A percentile compares a stretch with the other conserved stretches of the same genome.
Conservation (phyloP, 2,888 invertebrate genomes). For the Volucella inflata region DNA sequence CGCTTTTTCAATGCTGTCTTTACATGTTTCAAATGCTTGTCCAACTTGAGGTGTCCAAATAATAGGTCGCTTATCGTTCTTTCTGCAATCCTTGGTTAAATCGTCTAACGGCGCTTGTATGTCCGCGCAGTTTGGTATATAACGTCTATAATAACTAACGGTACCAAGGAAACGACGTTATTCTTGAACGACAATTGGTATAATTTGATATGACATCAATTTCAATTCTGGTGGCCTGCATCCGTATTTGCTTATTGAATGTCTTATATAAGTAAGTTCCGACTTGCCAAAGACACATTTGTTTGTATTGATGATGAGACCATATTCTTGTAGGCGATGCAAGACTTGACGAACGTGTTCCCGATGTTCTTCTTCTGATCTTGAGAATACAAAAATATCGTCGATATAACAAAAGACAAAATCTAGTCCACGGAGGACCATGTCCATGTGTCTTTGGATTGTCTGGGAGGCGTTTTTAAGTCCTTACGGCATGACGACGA, state of each 20-base stretch:
- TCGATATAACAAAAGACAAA: too few species aligned
- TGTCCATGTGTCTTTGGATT: slow-evolving; percentile 29
- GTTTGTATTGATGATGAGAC: too few species aligned
- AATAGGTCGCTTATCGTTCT: slow-evolving; percentile 38
- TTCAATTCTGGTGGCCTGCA: slow-evolving; percentile 47
- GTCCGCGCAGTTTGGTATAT: slow-evolving; percentile 37
- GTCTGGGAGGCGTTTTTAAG: too few species aligned
- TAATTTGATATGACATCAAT: slow-evolving; percentile 10
- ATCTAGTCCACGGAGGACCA: not conserved
- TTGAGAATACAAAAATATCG: not conserved
- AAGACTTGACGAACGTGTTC: too few species aligned
- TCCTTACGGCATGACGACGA: too few species aligned
- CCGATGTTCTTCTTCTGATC: too few species aligned
- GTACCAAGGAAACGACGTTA: slow-evolving; percentile 33
- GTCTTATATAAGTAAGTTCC: too few species aligned
- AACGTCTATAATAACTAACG: slow-evolving; percentile 55
- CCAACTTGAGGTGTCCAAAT: slow-evolving; percentile 12
- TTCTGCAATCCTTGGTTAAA: slow-evolving; percentile 22
- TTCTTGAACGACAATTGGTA: slow-evolving; percentile 7
- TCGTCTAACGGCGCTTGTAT: slow-evolving; percentile 20
- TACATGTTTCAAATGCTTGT: slow-evolving; percentile 39
- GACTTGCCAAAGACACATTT: too few species aligned
- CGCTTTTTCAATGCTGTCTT: slow-evolving; percentile 23
- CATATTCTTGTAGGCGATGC: too few species aligned
- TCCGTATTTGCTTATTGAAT: too few species aligned